Base-by-base conservation (phyloP, 1,140 invertebrate genomes). In the Drosophila oshimai region DNA sequence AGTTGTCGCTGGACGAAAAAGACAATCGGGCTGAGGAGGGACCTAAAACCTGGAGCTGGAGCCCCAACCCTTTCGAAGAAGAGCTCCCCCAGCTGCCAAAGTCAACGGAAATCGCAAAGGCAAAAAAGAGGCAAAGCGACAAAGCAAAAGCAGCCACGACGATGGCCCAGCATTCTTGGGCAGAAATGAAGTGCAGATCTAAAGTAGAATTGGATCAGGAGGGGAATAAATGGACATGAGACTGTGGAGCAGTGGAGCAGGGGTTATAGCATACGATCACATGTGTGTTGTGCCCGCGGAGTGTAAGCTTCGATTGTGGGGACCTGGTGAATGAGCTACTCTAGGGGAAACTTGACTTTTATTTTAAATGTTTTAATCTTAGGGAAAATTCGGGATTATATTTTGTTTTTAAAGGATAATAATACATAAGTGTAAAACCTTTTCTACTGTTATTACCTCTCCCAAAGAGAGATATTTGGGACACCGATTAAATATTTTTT, bases 51-150 rank as follows among this genome's bases (percentile, higher is more conserved):
- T 29, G 44, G 13, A 31, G 31, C 33, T 45, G 47, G 3, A 26
- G 5, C 58, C 61, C 42, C 61, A 64, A 57, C 50, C 49, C 65
- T 42, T 49, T 36, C 60, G 42, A 12, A 31, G 26, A 34, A 22
- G 36, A 50, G 39, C 60, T 67, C 62, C 60, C 68, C 65, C 74
- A 73, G 69, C 57, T 62, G 57, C 34, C n/a, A n/a, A 33, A 77
- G 75, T 84, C 76, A 71, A 70, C 81, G 80, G 80, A 86, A 86
- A 86, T 86, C 72, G 80, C 76, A 78, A 79, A 75, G 41, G 78
- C 54, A 60, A 70, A 67, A 68, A 34, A 50, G 13, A 17, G 10
- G 37, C 34, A 26, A 42, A 71, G 54, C 37, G 13, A 45, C 50
- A 50, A 26, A 42, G 15, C 12, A 46, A 24, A 46, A 50, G 45